These are phyloP conservation scores for Acanthopleura granulata DNA, from an alignment of 2,888 invertebrate genomes.

Conservation along the genomic window DNA sequence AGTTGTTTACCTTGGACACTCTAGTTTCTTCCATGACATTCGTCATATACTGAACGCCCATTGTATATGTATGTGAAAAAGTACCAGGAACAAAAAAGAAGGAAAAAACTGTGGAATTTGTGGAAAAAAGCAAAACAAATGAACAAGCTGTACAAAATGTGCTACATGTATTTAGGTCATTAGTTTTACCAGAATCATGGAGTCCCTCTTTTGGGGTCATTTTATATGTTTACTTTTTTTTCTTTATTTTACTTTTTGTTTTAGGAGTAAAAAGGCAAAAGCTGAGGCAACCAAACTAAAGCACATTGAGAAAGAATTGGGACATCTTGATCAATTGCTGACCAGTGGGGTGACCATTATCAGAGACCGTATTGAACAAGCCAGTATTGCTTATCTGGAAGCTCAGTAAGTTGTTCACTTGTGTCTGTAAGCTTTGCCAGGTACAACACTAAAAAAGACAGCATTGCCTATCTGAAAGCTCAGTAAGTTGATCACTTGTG, in stretches of 20 bases:
- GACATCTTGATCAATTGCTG: slow-evolving; percentile 72
- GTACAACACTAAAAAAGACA: slow-evolving; percentile 82
- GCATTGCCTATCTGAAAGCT: slow-evolving; percentile 80
- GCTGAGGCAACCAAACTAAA: slow-evolving; percentile 74
- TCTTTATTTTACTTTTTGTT: background rate
- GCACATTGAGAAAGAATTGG: slow-evolving; percentile 71
- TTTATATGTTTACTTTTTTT: too few species aligned
- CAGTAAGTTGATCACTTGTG: slow-evolving; percentile 75
- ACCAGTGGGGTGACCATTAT: slow-evolving; percentile 83
- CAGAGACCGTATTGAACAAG: slow-evolving; percentile 82
- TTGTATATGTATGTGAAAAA: too few species aligned
- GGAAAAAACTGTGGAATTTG: too few species aligned
- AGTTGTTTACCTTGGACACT: too few species aligned
- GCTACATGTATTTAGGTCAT: too few species aligned
- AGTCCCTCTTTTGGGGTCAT: too few species aligned
- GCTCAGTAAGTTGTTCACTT: slow-evolving; percentile 77
- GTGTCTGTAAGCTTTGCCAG: slow-evolving; percentile 73
- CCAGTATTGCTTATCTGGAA: slow-evolving; percentile 80
- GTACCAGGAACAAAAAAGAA: too few species aligned
- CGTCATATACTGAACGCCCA: too few species aligned
- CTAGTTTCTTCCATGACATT: too few species aligned
- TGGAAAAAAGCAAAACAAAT: too few species aligned
- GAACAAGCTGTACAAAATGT: too few species aligned
- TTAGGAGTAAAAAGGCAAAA: slow-evolving; percentile 81
- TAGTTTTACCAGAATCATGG: too few species aligned